These are phyloP conservation scores for Invenusta paracnida DNA, from an alignment of 2,888 invertebrate species.

Conservation along the genomic window DNA sequence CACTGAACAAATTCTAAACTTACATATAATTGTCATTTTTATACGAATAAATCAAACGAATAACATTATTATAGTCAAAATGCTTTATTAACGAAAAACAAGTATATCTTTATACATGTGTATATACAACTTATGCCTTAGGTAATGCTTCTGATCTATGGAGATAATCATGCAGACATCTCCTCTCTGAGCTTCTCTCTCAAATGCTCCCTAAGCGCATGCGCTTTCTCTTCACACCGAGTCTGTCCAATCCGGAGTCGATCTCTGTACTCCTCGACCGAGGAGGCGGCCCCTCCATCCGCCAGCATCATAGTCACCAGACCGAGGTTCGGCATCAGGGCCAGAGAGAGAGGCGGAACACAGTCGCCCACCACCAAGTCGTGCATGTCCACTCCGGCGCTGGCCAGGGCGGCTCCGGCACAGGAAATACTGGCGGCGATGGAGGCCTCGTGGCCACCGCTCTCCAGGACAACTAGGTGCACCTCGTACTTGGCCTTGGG, in stretches of 20 bases:
- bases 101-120: no score
- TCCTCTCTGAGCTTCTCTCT: background rate
- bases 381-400: slow-evolving; percentile 1
- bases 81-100: no score
- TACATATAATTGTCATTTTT: no score
- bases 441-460: background rate
- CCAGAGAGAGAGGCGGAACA: background rate
- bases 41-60: no score
- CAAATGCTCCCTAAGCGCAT: background rate
- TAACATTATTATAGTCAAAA: no score
- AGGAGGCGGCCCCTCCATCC: background rate
- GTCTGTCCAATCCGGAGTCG: background rate
- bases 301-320: background rate
- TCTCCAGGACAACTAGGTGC: background rate
- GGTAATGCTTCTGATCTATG: no score
- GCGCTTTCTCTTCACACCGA: background rate
- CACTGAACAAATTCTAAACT: no score
- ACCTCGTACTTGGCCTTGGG: slow-evolving; percentile 15
- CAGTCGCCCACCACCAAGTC: slow-evolving; percentile 4
- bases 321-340: background rate
- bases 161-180: no score
- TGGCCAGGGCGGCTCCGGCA: background rate
- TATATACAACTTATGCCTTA: no score
- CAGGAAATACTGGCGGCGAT: background rate
- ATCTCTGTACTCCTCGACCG: background rate